Evolutionary conservation across 2,797 vertebrate genomes (phyloP).

Genomic region (Ctenopoma kingsleyae): DNA sequence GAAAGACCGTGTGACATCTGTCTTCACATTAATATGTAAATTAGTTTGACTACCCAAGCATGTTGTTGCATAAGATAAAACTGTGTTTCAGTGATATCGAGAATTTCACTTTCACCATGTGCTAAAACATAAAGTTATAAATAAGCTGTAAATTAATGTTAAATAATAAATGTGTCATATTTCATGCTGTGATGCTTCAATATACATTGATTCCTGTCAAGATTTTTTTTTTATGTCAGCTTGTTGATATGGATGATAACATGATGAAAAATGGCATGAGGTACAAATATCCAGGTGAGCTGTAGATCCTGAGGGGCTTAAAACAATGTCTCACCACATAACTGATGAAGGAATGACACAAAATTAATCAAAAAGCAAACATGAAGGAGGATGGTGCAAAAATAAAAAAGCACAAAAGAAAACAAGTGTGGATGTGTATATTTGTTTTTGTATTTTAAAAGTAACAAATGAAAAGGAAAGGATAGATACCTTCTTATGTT

Average conservation of each 20-base stretch:
- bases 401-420: background rate
- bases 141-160: conserved; percentile 17
- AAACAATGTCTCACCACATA: conserved; percentile 2
- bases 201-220: conserved; percentile 1
- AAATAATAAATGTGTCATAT: conserved; percentile 8
- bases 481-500: too few relatives aligned
- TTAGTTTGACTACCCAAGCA: conserved; percentile 28
- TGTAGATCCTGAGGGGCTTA: conserved; percentile 16
- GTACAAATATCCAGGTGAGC: conserved; percentile 4
- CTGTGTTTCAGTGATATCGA: conserved; percentile 24
- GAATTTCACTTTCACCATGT: conserved; percentile 17
- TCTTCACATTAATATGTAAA: conserved; percentile 63
- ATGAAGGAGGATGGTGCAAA: background rate
- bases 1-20: conserved; percentile 38
- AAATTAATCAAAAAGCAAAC: conserved; percentile 13
- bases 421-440: background rate
- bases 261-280: background rate
- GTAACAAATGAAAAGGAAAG: background rate
- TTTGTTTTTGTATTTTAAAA: background rate
- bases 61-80: conserved; percentile 30
- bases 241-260: conserved; percentile 17
- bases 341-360: conserved; percentile 15
- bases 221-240: background rate
- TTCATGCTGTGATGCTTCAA: background rate
- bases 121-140: conserved; percentile 16